Evolutionary conservation across 2,797 vertebrate genomes (phyloP), one percentile per base, ranked within the genome.

Genomic region (Hoplostethus mediterraneus): DNA sequence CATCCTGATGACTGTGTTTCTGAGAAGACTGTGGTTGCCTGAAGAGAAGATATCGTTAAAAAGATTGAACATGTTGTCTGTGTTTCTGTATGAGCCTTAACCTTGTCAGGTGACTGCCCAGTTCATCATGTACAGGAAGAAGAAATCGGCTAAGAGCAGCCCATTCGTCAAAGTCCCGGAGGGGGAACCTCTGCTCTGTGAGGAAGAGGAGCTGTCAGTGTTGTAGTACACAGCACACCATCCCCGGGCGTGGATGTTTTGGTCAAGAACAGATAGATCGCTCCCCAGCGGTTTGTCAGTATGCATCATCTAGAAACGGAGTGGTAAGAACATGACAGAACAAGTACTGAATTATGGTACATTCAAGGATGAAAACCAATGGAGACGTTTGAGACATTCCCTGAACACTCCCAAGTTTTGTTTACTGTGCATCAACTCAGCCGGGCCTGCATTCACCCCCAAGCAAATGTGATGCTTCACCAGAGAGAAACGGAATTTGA

Each of bases 51-150:
- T 7, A 31, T 4, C 52, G 36, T 16, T 33, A 0, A 25, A 28
- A 9, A 44, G 42, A 25, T 28, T 53, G 11, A 54, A 13, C 13
- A 31, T 54, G n/a, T 38, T 60, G n/a, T 16, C n/a, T 51, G 5
- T 52, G 30, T 67, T 64, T 74, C 8, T 21, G 7, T 74, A 10
- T 73, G 56, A 61, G 38, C 82, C 85, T 90, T 91, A 75, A 91
- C 84, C 6, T 0, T 9, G 28, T 65, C 44, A 95, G 94, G 91
- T 94, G 61, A 94, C 88, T 0, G 30, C 63, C 44, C 92, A 92
- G 49, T 94, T 94, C 52, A 48, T 94, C 72, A 61, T 88, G 16
- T 93, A 92, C 57, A 79, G 55, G 4, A 92, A 89, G 79, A 91
- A 77, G 40, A 30, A 48, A 42, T 71, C 78, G 0, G 3, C 14